Evolutionary conservation across 2,797 vertebrate genomes (phyloP).

Genomic region (Sebastes vulpes): DNA sequence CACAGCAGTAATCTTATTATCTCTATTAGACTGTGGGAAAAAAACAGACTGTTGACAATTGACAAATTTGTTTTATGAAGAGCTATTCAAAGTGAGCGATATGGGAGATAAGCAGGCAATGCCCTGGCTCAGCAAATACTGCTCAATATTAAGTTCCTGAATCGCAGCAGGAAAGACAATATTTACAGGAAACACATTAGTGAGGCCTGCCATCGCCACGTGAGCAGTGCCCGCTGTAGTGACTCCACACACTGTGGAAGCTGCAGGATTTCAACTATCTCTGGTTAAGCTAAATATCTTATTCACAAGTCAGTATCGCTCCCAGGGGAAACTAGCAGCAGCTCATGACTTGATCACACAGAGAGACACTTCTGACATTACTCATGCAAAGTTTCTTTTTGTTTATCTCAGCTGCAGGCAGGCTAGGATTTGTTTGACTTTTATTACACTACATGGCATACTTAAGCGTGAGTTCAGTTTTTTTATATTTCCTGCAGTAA

Average conservation of each 20-base stretch:
- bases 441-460: slow-evolving; percentile 12
- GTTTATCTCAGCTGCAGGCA: slow-evolving; percentile 18
- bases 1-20: background rate
- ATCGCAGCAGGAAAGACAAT: slow-evolving; percentile 14
- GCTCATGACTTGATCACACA: slow-evolving; percentile 32
- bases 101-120: background rate
- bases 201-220: background rate
- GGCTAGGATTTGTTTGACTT: slow-evolving; percentile 17
- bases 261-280: slow-evolving; percentile 1
- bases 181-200: slow-evolving; percentile 34
- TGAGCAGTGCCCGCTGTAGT: background rate
- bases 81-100: slow-evolving; percentile 13
- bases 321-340: slow-evolving; percentile 9
- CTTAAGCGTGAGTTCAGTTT: slow-evolving; percentile 25
- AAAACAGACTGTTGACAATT: slow-evolving; percentile 3
- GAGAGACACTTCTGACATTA: slow-evolving; percentile 22
- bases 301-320: slow-evolving; percentile 13
- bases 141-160: slow-evolving; percentile 11
- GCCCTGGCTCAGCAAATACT: slow-evolving; percentile 20
- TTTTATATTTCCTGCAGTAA: slow-evolving; percentile 22
- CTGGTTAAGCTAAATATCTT: slow-evolving; percentile 13
- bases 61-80: slow-evolving; percentile 1
- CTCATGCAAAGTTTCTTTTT: slow-evolving; percentile 39
- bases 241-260: background rate
- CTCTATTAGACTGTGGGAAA: background rate